Base-by-base conservation (phyloP, 2,797 vertebrate species). In the Pyrocephalus nanus region DNA sequence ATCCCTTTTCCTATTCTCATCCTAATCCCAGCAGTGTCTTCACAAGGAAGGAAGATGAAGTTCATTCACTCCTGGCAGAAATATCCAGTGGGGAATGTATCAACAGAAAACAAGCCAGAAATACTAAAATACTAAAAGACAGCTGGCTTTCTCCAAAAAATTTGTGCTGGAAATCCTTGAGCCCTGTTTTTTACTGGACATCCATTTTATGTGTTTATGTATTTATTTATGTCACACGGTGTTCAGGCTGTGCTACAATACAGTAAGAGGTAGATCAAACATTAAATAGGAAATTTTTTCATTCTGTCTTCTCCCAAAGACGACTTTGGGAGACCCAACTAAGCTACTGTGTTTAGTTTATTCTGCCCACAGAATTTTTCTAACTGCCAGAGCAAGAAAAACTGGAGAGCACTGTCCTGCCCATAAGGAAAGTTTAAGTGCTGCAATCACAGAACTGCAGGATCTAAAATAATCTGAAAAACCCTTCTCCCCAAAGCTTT, bases 391-490 rank as follows among this genome's bases (percentile, higher is more conserved):
- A 72, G 43, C n/a, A 65, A 58, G 34, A 67, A 90, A 82, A 73
- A 71, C 1, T 61, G 22, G 15, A 65, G 15, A 72, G 40, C 32
- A 23, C 8, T 55, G 12, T n/a, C 72, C 36, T 50, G 15, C 40
- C 86, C 22, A 0, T 62, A 77, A 43, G 65, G 34, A 9, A 84
- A 69, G 32, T 54, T 54, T 65, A 55, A 69, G 26, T 75, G 54
- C 43, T 88, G 60, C 3, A 1, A 64, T 76, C 90, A 66, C 8
- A 72, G 43, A 83, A 84, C 58, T 90, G 62, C 29, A 82, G 64
- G 83, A 82, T 65, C 53, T 64, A 74, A 74, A 88, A 87, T 85
- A 79, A 89, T 53, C 78, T 57, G 43, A n/a, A 91, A 89, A 94
- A 66, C 38, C 12, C 36, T 78, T 86, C 70, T 88, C 20, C 74